Base-by-base conservation (phyloP, 2,113 vertebrate genomes). In the Zapornia atra region DNA sequence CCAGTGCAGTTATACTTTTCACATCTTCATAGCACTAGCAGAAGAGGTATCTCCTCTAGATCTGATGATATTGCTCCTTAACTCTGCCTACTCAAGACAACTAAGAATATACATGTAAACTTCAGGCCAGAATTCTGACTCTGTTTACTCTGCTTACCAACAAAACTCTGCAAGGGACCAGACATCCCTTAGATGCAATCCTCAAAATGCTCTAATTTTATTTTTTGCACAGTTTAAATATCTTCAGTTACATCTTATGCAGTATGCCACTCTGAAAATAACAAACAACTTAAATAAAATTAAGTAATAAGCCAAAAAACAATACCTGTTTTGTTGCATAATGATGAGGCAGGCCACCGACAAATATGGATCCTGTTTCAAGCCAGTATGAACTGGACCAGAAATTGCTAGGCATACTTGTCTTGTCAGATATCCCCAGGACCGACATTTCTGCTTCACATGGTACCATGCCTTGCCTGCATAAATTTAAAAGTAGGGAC, bases 371-470 rank as follows among this genome's bases (percentile, higher is more conserved):
- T 46, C 97, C 98, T 9, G 97, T 98, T 95, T 94, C 92, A 90
- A 94, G 94, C 73, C 94, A 60, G 33, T 91, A 77, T 3, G 81
- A 28, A 93, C 92, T 96, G 53, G 97, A 87, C 96, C 91, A 85
- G 44, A 95, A 96, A 95, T 96, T 98, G 78, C 93, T 96, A 33
- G 91, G 51, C 36, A 44, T 24, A 9, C 94, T 98, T 92, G 73
- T 92, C 92, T 98, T 93, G 84, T 63, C 77, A 54, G 88, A 68
- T 81, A 95, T 91, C 34, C 96, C 97, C 82, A 95, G 88, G 65
- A 99, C 4, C 3, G 96, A 97, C 51, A 99, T 72, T 84, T 99
- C 98, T 66, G 98, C 98, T 88, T 98, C 97, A 93, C 98, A 99
- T 4, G 98, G 98, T 72, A 94, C 88, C 90, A 98, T 73, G 60